These are phyloP conservation scores for Neoseiulus cucumeris DNA, from an alignment of 1,140 invertebrate genomes.

Conservation along the genomic window DNA sequence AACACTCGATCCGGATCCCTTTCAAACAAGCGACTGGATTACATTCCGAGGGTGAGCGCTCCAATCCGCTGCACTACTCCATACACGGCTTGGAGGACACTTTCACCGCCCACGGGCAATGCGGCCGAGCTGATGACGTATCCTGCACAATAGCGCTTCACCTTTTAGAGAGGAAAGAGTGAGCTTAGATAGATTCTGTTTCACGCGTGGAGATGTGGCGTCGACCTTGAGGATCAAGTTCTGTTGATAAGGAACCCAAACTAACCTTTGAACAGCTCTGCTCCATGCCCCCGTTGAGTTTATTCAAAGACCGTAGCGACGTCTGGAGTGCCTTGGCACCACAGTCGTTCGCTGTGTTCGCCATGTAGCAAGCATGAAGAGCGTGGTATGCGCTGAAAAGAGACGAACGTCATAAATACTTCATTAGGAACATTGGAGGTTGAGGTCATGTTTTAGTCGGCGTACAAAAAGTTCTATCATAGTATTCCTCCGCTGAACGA, in stretches of 20 bases:
- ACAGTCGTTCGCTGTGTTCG: not conserved
- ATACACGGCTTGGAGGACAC: not conserved
- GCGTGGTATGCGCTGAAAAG: not conserved
- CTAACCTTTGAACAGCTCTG: not conserved
- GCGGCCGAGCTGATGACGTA: not conserved
- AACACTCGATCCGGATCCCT: too few relatives aligned
- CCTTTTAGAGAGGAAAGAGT: not conserved
- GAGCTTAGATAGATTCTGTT: not conserved
- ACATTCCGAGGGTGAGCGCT: too few relatives aligned
- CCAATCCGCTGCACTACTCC: too few relatives aligned
- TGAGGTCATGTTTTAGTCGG: not conserved
- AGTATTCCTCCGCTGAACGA: not conserved
- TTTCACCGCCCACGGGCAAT: not conserved
- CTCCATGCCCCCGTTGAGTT: constrained; percentile 5
- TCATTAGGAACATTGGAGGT: not conserved
- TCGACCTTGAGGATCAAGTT: too few relatives aligned
- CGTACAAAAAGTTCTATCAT: too few relatives aligned
- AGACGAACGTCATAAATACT: not conserved
- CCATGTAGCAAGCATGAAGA: not conserved
- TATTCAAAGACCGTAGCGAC: not conserved
- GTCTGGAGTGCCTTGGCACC: not conserved
- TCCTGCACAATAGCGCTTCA: not conserved
- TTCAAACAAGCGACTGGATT: too few relatives aligned
- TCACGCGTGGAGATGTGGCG: not conserved
- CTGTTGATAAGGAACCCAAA: not conserved